Conservation (phyloP, 2,888 invertebrate genomes). For the Magallana nippona region DNA sequence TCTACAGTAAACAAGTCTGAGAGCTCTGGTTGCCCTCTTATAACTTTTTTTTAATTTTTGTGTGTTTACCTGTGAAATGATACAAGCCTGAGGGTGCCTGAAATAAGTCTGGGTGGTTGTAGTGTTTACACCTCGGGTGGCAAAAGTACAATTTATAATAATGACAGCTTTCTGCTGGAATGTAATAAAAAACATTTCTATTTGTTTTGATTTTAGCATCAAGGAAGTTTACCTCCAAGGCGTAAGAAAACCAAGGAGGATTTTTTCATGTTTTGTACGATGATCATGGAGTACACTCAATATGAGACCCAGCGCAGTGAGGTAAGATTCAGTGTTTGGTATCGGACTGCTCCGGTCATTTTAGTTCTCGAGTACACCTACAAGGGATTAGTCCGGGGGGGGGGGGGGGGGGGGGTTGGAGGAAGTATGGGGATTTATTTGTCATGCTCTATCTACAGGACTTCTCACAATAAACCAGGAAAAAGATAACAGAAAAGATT, state of each 20-base stretch:
- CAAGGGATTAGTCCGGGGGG: background rate
- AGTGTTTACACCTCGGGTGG: background rate
- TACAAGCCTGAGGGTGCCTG: background rate
- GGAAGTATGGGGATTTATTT: background rate
- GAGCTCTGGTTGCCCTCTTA: no score
- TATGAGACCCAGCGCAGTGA: conserved; percentile 81
- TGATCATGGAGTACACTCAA: conserved; percentile 82
- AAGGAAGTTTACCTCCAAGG: conserved; percentile 60
- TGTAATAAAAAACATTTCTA: conserved; percentile 26
- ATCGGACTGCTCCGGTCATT: background rate
- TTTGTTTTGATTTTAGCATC: conserved; percentile 48
- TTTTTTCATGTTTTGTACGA: conserved; percentile 82
- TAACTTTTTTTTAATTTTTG: no score
- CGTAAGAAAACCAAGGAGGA: conserved; percentile 82
- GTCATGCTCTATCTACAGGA: background rate
- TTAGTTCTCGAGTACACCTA: background rate
- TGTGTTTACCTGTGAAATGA: no score
- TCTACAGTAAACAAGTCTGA: background rate
- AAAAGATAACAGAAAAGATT: background rate
- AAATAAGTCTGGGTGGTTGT: background rate
- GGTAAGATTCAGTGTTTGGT: conserved; percentile 68
- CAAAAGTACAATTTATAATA: background rate
- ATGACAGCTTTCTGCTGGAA: background rate
- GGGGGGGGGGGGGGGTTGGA: background rate
- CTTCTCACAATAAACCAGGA: background rate